Evolutionary conservation across 2,797 vertebrate genomes (phyloP).

Genomic region (Percopsis omiscomaycus): DNA sequence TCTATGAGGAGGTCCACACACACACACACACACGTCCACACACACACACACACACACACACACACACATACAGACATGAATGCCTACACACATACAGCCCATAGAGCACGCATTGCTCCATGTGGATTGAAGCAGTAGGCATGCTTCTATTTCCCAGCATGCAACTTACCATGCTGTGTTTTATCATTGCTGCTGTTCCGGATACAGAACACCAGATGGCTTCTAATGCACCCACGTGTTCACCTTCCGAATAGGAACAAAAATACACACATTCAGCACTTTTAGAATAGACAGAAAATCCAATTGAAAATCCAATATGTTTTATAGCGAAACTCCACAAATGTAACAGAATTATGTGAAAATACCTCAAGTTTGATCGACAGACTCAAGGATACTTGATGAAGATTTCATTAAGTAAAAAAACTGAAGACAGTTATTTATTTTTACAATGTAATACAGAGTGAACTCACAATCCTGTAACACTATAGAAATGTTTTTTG

Average conservation of each 20-base stretch:
- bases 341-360: too few species aligned
- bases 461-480: not conserved
- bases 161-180: constrained; percentile 29
- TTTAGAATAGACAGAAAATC: too few species aligned
- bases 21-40: constrained; percentile 32
- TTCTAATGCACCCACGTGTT: constrained; percentile 11
- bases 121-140: constrained; percentile 44
- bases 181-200: constrained; percentile 36
- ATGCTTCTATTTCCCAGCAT: constrained; percentile 47
- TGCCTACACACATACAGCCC: constrained; percentile 17
- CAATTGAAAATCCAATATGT: not conserved
- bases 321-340: not conserved
- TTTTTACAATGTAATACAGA: too few species aligned
- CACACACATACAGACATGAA: constrained; percentile 32
- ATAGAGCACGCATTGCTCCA: constrained; percentile 32
- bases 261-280: not conserved
- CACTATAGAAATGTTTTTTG: constrained; percentile 2
- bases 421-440: too few species aligned
- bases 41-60: constrained; percentile 18
- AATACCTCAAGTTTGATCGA: too few species aligned
- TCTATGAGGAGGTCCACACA: constrained; percentile 36
- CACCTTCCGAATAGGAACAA: constrained; percentile 9
- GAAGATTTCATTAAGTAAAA: too few species aligned
- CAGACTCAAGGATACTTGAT: too few species aligned
- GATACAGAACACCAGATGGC: constrained; percentile 20